These are phyloP conservation scores for Ctenodactylus gundi DNA, from an alignment of 2,113 vertebrate genomes.

Conservation along the genomic window DNA sequence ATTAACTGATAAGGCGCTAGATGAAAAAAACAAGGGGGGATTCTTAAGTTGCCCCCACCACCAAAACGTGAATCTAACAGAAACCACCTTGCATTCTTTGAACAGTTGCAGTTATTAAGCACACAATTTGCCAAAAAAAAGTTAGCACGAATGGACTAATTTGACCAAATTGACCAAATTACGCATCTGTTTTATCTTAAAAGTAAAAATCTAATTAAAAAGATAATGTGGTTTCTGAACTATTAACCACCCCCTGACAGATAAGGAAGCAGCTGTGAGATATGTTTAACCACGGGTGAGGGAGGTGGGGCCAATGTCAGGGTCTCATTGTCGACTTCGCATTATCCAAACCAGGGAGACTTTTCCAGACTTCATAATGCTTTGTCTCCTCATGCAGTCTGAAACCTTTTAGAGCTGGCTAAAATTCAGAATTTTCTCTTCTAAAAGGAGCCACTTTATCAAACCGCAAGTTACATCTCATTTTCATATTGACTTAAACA, in stretches of 20 bases:
- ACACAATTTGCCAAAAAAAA: background rate
- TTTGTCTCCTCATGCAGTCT: slow-evolving; percentile 64
- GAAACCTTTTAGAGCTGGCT: slow-evolving; percentile 49
- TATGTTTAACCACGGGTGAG: slow-evolving; percentile 54
- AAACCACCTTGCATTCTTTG: background rate
- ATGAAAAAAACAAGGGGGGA: slow-evolving; percentile 66
- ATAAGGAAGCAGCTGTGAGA: slow-evolving; percentile 43
- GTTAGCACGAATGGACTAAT: slow-evolving; percentile 48
- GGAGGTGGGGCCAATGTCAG: slow-evolving; percentile 9
- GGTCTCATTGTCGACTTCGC: slow-evolving; percentile 47
- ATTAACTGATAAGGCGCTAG: slow-evolving; percentile 77
- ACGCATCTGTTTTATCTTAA: slow-evolving; percentile 67
- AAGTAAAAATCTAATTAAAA: slow-evolving; percentile 70
- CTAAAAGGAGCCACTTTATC: slow-evolving; percentile 56
- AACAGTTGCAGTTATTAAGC: slow-evolving; percentile 23
- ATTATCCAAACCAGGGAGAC: slow-evolving; percentile 72
- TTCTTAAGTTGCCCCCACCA: slow-evolving; percentile 72
- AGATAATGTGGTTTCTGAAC: slow-evolving; percentile 49
- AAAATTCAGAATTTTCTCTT: slow-evolving; percentile 64
- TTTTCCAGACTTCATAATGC: slow-evolving; percentile 67
- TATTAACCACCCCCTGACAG: slow-evolving; percentile 62
- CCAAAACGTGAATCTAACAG: slow-evolving; percentile 64
- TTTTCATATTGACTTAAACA: slow-evolving; percentile 51
- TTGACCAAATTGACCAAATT: slow-evolving; percentile 64
- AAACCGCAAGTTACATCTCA: slow-evolving; percentile 41